phyloP scores from a whole-genome alignment of 2,113 vertebrate species.

The Mohoua ochrocephala region DNA sequence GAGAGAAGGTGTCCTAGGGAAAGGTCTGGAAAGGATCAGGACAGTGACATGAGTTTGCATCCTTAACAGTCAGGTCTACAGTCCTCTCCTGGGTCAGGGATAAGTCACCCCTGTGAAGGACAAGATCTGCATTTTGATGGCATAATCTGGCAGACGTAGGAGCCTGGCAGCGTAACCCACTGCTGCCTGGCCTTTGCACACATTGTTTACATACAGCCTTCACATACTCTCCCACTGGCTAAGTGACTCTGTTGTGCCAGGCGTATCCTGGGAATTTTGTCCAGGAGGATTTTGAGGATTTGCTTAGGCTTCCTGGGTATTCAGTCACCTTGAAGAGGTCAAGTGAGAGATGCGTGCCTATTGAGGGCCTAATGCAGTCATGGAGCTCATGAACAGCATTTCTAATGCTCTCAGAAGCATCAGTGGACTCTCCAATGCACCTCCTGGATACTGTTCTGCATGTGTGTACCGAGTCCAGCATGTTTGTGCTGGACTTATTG shows the following conservation, averaged over 20 bases:
- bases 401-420: neutral
- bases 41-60: neutral
- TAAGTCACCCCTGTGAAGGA: neutral
- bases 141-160: neutral
- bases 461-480: neutral
- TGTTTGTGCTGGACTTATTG: neutral
- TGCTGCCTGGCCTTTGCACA: neutral
- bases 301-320: neutral
- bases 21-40: neutral
- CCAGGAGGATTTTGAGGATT: neutral
- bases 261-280: neutral
- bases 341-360: neutral
- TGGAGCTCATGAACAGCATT: rapidly evolving
- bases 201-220: neutral
- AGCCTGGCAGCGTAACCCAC: neutral
- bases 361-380: neutral
- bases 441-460: neutral
- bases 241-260: neutral
- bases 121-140: neutral
- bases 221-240: neutral
- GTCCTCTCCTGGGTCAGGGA: neutral
- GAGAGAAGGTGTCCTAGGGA: neutral
- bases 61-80: neutral
- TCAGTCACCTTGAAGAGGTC: neutral
- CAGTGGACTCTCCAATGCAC: neutral